Percentiles rank a stretch among this genome's conserved stretches.
phyloP scores from a whole-genome alignment of 1,140 invertebrate species.

The Palaemon carinicauda region DNA sequence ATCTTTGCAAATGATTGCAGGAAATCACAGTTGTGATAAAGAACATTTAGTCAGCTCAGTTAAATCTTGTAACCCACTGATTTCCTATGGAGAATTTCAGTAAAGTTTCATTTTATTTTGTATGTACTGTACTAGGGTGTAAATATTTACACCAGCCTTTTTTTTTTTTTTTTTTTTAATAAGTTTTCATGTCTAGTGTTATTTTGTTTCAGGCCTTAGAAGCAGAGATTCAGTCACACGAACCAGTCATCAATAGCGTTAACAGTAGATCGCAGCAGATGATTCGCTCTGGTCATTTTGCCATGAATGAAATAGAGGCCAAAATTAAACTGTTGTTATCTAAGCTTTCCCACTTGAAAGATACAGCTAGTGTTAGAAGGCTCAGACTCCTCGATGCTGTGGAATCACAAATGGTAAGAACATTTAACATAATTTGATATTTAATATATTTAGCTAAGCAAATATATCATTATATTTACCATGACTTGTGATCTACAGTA shows the following conservation, averaged over 20 bases:
- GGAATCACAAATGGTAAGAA: conserved; percentile 80
- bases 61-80: too few species aligned
- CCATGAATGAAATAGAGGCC: conserved; percentile 75
- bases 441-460: neutral
- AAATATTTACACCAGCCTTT: too few species aligned
- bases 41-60: too few species aligned
- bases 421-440: neutral
- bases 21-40: too few species aligned
- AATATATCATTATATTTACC: too few species aligned
- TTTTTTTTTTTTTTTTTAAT: neutral
- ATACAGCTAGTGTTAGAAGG: conserved; percentile 76
- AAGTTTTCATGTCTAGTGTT: neutral
- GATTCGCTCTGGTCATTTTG: conserved; percentile 84
- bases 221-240: conserved; percentile 82
- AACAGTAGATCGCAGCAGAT: conserved; percentile 78
- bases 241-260: conserved; percentile 80
- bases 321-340: conserved; percentile 73
- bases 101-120: too few species aligned
- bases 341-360: conserved; percentile 73
- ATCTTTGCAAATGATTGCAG: too few species aligned
- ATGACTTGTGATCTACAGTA: too few species aligned
- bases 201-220: conserved; percentile 73
- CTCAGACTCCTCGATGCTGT: conserved; percentile 80
- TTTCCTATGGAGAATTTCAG: too few species aligned
- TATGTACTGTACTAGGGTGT: too few species aligned